These are phyloP conservation scores for Aphrocallistes beatrix DNA, from an alignment of 37 sponge, comb jelly and placozoan species.

Conservation along the genomic window DNA sequence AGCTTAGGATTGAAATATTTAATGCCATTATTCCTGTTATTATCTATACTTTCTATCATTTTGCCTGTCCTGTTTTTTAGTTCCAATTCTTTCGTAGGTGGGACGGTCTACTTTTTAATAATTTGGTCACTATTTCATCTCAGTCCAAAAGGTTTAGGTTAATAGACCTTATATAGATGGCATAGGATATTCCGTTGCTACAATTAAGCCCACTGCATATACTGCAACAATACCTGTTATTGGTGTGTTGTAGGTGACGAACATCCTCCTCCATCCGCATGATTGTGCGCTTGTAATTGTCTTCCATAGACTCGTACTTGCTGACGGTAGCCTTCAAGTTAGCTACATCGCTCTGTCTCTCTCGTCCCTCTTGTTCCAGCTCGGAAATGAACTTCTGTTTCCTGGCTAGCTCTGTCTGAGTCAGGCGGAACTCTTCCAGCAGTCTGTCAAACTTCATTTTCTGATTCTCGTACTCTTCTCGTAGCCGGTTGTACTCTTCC, in stretches of 20 bases:
- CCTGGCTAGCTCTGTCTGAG: not conserved
- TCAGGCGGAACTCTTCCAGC: conserved; percentile 8
- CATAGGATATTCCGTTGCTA: too few species aligned
- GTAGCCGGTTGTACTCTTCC: not conserved
- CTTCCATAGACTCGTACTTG: conserved; percentile 14
- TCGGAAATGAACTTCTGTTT: conserved; percentile 9
- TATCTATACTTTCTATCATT: too few species aligned
- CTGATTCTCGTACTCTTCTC: conserved; percentile 16
- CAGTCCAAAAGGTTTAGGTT: too few species aligned
- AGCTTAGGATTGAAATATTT: too few species aligned
- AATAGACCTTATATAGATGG: too few species aligned
- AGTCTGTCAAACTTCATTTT: not conserved
- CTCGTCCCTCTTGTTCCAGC: not conserved
- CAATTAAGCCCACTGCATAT: not conserved
- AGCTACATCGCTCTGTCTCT: not conserved
- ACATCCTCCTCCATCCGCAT: not conserved
- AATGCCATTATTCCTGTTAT: too few species aligned
- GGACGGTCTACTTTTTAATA: too few species aligned
- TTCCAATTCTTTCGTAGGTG: too few species aligned
- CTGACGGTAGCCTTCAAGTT: not conserved
- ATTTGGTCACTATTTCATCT: too few species aligned
- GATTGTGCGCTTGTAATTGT: not conserved
- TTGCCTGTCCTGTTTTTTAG: too few species aligned
- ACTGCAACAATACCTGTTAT: not conserved
- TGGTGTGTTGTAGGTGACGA: not conserved